These are phyloP conservation scores for Aplochiton taeniatus DNA, from an alignment of 2,797 vertebrate genomes.

Conservation along the genomic window DNA sequence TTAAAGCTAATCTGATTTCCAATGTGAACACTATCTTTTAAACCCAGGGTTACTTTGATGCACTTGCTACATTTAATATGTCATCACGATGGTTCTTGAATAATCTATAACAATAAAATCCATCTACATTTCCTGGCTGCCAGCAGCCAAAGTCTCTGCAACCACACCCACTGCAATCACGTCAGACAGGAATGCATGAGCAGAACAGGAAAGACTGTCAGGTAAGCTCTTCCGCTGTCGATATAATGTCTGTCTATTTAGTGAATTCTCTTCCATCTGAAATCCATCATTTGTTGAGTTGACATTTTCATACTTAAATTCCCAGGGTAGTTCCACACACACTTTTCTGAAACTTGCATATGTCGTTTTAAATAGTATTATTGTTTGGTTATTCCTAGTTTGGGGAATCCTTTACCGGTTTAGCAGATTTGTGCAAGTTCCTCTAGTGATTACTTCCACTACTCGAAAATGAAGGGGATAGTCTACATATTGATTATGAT, in stretches of 20 bases:
- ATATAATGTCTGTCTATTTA: slow-evolving; percentile 65
- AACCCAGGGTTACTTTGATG: slow-evolving; percentile 66
- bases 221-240: slow-evolving; percentile 64
- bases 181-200: slow-evolving; percentile 79
- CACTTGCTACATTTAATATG: slow-evolving; percentile 75
- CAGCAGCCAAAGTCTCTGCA: slow-evolving; percentile 79
- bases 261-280: slow-evolving; percentile 46
- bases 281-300: slow-evolving; percentile 37
- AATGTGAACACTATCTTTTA: slow-evolving; percentile 59
- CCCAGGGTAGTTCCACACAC: slow-evolving; percentile 11
- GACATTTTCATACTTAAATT: slow-evolving; percentile 5
- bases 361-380: too few species aligned
- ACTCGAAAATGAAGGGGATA: slow-evolving; percentile 15
- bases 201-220: slow-evolving; percentile 80
- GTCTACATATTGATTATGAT: slow-evolving; percentile 48
- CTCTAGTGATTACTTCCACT: slow-evolving; percentile 11
- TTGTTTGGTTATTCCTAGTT: too few species aligned
- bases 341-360: slow-evolving; percentile 2
- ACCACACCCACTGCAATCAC: slow-evolving; percentile 82
- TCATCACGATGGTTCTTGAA: slow-evolving; percentile 62
- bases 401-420: too few species aligned
- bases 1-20: slow-evolving; percentile 57
- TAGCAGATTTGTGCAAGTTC: slow-evolving; percentile 6
- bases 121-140: slow-evolving; percentile 73
- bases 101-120: slow-evolving; percentile 72